Percentiles rank a stretch among this genome's conserved stretches.
Evolutionary conservation across 2,113 vertebrate genomes (phyloP).

Genomic region (Perca fluviatilis): DNA sequence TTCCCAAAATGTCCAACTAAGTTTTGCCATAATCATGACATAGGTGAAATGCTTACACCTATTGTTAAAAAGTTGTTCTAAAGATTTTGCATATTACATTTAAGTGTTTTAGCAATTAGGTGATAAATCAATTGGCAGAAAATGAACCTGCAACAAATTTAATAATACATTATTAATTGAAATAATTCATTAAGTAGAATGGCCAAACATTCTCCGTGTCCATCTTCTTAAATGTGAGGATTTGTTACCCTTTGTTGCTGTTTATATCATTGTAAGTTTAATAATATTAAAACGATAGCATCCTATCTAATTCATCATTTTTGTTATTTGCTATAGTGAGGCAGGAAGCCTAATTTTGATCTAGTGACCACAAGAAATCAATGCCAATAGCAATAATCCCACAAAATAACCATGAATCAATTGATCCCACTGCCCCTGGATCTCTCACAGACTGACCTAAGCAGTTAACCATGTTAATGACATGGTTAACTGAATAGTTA

Average conservation of each 20-base stretch:
- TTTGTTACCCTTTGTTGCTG: not conserved
- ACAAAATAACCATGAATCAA: not conserved
- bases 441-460: conserved; percentile 6
- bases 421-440: not conserved
- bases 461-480: conserved; percentile 8
- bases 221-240: not conserved
- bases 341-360: not conserved
- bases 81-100: not conserved
- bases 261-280: not conserved
- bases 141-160: too few species aligned
- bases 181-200: not conserved
- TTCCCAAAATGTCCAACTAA: not conserved
- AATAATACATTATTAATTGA: too few species aligned
- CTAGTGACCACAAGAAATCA: not conserved
- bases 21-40: not conserved
- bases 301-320: not conserved
- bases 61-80: too few species aligned
- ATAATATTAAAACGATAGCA: not conserved
- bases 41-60: not conserved
- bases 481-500: not conserved
- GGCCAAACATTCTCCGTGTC: not conserved
- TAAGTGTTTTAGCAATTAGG: not conserved
- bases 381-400: not conserved
- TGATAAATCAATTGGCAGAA: too few species aligned
- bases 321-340: not conserved